Base-by-base conservation (phyloP, 2,113 vertebrate genomes). In the Chaetodon auriga region DNA sequence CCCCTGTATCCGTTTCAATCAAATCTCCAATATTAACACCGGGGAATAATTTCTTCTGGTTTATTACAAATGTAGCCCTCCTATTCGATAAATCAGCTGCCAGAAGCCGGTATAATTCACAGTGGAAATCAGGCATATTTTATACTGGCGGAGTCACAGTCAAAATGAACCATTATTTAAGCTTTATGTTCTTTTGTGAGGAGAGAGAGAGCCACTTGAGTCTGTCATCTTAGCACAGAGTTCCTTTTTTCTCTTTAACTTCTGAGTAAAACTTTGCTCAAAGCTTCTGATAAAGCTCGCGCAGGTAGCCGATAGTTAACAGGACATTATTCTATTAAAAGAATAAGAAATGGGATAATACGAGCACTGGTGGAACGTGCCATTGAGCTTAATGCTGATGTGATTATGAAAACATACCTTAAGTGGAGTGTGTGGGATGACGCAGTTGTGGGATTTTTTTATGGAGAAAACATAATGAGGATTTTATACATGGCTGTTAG, bases 1-100 rank as follows among this genome's bases (percentile, higher is more conserved):
- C 81, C 57, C 58, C 91, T 88, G 89, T 93, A 94, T 94, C 90
- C 84, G 81, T 90, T 94, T 93, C 90, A 93, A 93, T 95, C 92
- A 94, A 90, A 92, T 91, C 82, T 85, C 86, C 91, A 91, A 92
- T 91, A 93, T 94, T 95, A 95, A 93, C 84, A 92, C 82, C 14
- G 18, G 48, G 78, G 89, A 92, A 92, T 93, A 85, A 93, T 90
- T 92, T 82, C 84, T 92, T 86, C 84, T 90, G 90, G 84, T 92
- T 93, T 94, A 93, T 93, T 91, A 92, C 88, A 90, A 93, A 89
- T 89, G 84, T 76, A 80, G 81, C 69, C 75, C 79, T 81, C 83
- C 79, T 62, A 58, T 86, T 88, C 77, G 45, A 91, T 91, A 89
- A 93, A 90, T 93, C 93, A 93, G 85, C 81, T 71, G 78, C 81